Conservation (phyloP, 2,113 vertebrate genomes). For the Xyrauchen texanus region DNA sequence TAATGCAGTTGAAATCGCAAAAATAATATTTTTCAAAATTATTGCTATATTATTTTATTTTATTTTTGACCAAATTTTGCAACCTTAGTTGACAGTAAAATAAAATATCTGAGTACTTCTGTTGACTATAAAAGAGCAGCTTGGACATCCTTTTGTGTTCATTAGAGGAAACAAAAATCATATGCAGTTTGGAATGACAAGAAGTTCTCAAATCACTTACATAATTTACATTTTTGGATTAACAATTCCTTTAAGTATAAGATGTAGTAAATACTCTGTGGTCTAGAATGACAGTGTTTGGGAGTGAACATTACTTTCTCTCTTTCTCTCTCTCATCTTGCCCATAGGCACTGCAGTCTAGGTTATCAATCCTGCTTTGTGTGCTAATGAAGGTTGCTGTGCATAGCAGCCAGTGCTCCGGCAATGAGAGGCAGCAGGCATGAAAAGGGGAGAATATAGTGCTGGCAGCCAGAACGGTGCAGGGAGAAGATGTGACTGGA, state of each 20-base stretch:
- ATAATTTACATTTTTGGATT: not conserved
- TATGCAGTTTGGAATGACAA: no score
- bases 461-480: constrained; percentile 71
- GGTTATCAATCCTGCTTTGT: constrained; percentile 79
- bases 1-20: no score
- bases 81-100: no score
- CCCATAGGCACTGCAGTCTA: constrained; percentile 62
- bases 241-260: constrained; percentile 37
- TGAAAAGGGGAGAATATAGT: constrained; percentile 76
- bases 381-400: constrained; percentile 75
- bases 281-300: constrained; percentile 66
- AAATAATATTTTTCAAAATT: no score
- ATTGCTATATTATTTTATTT: no score
- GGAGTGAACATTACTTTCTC: constrained; percentile 29
- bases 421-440: constrained; percentile 70
- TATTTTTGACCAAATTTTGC: no score
- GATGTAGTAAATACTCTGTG: constrained; percentile 62
- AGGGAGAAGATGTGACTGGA: constrained; percentile 74
- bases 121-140: no score
- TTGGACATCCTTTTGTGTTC: no score
- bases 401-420: constrained; percentile 64
- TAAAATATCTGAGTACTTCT: no score
- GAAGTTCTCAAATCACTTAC: no score
- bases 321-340: constrained; percentile 8
- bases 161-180: no score